phyloP scores from a whole-genome alignment of 2,888 invertebrate genomes.

The Drosophila meridionalis region DNA sequence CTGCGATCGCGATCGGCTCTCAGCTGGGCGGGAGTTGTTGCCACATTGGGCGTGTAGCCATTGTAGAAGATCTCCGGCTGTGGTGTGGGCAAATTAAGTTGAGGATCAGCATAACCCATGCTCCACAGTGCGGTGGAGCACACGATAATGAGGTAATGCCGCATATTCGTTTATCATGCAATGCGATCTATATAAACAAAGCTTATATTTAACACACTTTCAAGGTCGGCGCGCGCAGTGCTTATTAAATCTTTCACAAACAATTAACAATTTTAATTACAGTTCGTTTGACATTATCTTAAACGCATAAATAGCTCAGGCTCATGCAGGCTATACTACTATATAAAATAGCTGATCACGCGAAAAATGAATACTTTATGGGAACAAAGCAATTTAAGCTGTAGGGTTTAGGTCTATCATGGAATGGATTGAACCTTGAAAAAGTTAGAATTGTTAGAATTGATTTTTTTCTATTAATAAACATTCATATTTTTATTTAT shows the following conservation, averaged over 20 bases:
- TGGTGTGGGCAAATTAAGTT: constrained; percentile 87
- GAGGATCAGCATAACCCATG: constrained; percentile 75
- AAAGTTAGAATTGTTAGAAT: background rate
- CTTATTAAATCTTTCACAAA: constrained; percentile 64
- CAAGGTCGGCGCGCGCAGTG: constrained; percentile 58
- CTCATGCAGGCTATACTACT: constrained; percentile 5
- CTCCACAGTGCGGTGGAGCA: constrained; percentile 28
- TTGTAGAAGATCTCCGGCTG: constrained; percentile 82
- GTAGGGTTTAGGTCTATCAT: background rate
- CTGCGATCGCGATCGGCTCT: constrained; percentile 81
- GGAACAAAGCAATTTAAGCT: background rate
- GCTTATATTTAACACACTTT: constrained; percentile 60
- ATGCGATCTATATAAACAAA: constrained; percentile 50
- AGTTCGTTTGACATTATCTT: constrained; percentile 37
- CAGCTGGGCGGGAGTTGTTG: constrained; percentile 70
- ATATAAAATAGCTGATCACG: constrained; percentile 5
- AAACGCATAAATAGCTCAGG: constrained; percentile 26
- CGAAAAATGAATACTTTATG: background rate
- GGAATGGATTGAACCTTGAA: background rate
- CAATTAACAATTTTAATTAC: constrained; percentile 65
- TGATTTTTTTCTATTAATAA: background rate
- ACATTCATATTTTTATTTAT: background rate
- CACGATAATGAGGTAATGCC: constrained; percentile 42
- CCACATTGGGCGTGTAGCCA: constrained; percentile 78
- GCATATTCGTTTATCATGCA: constrained; percentile 53